Base-by-base conservation (phyloP, 2,113 vertebrate species). In the Neomonachus schauinslandi region DNA sequence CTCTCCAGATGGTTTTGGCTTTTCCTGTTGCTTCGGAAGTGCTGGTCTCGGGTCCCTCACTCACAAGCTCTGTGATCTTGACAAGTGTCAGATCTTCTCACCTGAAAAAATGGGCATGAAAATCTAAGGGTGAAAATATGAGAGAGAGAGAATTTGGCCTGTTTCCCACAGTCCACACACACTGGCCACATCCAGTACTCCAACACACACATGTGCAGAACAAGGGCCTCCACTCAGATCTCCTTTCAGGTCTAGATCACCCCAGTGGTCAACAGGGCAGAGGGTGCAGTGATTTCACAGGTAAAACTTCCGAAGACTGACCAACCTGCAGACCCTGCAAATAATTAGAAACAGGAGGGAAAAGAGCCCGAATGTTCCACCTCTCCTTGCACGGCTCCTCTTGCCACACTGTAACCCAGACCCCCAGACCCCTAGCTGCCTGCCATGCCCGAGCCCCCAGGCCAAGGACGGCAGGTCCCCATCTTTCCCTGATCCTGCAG, bases 181-280 rank as follows among this genome's bases (percentile, higher is more conserved):
- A 24, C 90, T 8, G 61, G 63, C 90, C 6, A 1, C 1, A 0
- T 3, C 3, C 24, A 49, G 31, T 0, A 0, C 39, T 4, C 8
- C 4, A 21, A 61, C 57, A 9, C n/a, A 8, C 12, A 11, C 2
- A 2, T 16, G n/a, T 12, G n/a, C 0, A 0, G 49, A 36, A 16
- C 19, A 19, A 26, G 89, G 79, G 4, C 6, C 16, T 18, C 3
- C 63, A 12, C 51, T 4, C 14, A 4, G n/a, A 42, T 28, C 71
- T 39, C n/a, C 15, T 42, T 11, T 10, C 6, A 28, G 24, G 71
- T 21, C 81, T 28, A 71, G 7, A 4, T 16, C 22, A 5, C 82
- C 59, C 28, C 31, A 5, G 1, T 4, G 18, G 28, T 31, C 33
- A 13, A 21, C 24, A 16, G 84, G 59, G 22, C 51, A 28, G 16